Base-by-base conservation (phyloP, 1,140 invertebrate species). In the Lepeophtheirus salmonis region DNA sequence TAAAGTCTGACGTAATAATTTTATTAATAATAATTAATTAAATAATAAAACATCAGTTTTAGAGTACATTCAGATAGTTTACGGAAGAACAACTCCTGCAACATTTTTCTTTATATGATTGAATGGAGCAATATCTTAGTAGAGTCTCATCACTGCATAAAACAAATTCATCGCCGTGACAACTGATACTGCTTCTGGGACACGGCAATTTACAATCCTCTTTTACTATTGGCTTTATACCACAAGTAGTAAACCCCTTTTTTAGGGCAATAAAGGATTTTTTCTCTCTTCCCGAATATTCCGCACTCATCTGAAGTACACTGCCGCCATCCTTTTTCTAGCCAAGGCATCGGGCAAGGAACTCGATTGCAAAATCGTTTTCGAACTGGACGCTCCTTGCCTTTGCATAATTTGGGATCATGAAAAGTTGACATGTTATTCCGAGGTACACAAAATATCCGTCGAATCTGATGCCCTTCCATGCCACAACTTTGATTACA, bases 401-500 rank as follows among this genome's bases (percentile, higher is more conserved):
- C 64, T n/a, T 69, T 66, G 61, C 80, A 82, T 56, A 75, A 70
- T 1, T 70, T 69, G 0, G 78, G 76, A 3, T 75, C 74, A 1
- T 79, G 73, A 65, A 75, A 75, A 41, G 72, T 61, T 52, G 26
- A 61, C 49, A 23, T 57, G 50, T 1, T 26, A 16, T 16, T 21
- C 16, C 1, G 55, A 16, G 60, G 77, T 3, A 83, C 73, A 68
- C 82, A 83, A 66, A 76, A 80, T 10, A 81, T 67, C 67, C 78
- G 73, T 56, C 80, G 73, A 60, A 74, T 69, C 66, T 82, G 79
- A 0, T 76, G 63, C 0, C 81, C 81, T 3, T 66, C 63, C 17
- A 69, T 67, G 6, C 80, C 80, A 64, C 81, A 82, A 1, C 77
- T 78, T 2, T 74, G 71, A 13, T 74, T 77, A 66, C 81, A 83